Percentiles rank a stretch among this genome's conserved stretches.
These are phyloP conservation scores for Halichoeres trimaculatus DNA, from an alignment of 2,113 vertebrate genomes.

Conservation along the genomic window DNA sequence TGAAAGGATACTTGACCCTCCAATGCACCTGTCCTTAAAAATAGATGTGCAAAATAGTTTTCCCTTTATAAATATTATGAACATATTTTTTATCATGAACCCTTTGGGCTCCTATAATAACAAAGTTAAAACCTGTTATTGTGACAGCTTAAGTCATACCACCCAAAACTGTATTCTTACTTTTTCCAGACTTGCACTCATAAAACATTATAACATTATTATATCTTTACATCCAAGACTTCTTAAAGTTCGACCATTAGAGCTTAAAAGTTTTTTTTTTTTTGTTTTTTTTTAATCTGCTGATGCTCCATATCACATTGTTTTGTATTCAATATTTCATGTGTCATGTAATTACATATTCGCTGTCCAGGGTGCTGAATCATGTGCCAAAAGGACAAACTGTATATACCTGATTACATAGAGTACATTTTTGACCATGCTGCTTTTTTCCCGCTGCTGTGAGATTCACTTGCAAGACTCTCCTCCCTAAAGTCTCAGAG, in stretches of 20 bases:
- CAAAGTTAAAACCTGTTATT: too few relatives aligned
- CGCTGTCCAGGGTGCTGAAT: constrained; percentile 78
- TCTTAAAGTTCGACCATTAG: background rate
- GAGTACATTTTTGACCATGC: background rate
- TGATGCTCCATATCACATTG: background rate
- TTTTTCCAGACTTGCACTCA: too few relatives aligned
- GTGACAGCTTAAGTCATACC: too few relatives aligned
- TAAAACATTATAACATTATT: too few relatives aligned
- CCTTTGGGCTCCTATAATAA: too few relatives aligned
- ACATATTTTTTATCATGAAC: too few relatives aligned
- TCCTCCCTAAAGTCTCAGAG: constrained; percentile 1
- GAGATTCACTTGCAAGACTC: constrained; percentile 8
- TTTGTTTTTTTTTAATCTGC: background rate
- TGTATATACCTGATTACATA: background rate
- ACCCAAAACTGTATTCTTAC: too few relatives aligned
- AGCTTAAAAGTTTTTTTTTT: too few relatives aligned
- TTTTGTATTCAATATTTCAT: background rate
- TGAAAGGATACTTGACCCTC: too few relatives aligned
- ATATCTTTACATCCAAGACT: background rate
- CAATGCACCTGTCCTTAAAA: too few relatives aligned
- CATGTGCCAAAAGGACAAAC: constrained; percentile 14
- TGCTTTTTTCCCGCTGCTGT: background rate
- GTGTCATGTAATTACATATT: constrained; percentile 45
- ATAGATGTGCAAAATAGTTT: too few relatives aligned
- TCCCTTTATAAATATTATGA: too few relatives aligned